Base-by-base conservation (phyloP, 2,797 vertebrate species). In the Lithobates pipiens region DNA sequence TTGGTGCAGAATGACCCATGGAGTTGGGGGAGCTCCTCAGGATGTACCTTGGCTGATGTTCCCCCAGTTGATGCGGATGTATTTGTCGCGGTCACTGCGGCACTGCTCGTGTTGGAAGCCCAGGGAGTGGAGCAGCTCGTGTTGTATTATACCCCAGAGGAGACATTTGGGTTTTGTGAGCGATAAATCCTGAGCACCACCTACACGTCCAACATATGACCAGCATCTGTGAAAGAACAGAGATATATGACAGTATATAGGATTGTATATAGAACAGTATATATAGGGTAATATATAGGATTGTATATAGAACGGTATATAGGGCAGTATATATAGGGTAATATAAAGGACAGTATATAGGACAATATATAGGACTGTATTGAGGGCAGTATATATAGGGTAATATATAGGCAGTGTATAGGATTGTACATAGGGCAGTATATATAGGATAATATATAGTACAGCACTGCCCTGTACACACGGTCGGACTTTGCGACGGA, bases 81-180 rank as follows among this genome's bases (percentile, higher is more conserved):
- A 96, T 63, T 95, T 94, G 93, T 97, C 96, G 39, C 96, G 92
- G 92, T 98, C 97, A 9, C 93, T 93, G 69, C 96, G 94, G 68
- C 95, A 95, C 89, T 97, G 97, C 91, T 98, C 96, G 0, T 97
- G 97, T 88, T 96, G 94, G 87, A 98, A 97, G 75, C 97, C 96
- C 92, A 98, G 88, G 0, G 95, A 91, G 0, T 98, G 97, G 93
- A 96, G 96, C 88, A 98, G 93, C 88, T 98, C 95, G 84, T 98
- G 97, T 83, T 96, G 91, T 79, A 96, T 93, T 82, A 97, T 94
- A 88, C 96, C 96, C 75, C 94, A 90, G 71, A 91, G 90, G 87
- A 96, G 91, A 90, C 97, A 98, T 10, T 92, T 91, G 0, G 96
- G 94, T 83, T 91, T 94, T 89, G 96, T 91, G 44, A 98, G 91